Evolutionary conservation across 2,113 vertebrate genomes (phyloP), one percentile per base, ranked within the genome.

Genomic region (Paralichthys olivaceus): DNA sequence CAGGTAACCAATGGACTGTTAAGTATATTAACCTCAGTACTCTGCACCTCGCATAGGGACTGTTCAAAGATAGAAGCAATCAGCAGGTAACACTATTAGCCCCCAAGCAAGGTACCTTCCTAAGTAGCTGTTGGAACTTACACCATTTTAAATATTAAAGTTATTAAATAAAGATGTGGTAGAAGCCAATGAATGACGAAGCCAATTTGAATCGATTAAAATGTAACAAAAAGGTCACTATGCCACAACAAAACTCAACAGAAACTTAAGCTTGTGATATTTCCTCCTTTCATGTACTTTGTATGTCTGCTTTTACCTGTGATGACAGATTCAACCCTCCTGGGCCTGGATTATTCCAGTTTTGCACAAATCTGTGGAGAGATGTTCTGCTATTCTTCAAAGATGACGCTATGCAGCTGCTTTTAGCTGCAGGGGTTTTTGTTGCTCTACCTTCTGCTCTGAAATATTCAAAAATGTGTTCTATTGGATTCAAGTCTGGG

Each of bases 371-470:
- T 53, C 49, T 53, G 20, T 53, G 49, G 49, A 53, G 49, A 53
- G 49, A 53, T 53, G 49, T 53, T 53, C 20, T 53, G 49, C 49
- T n/a, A 53, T 53, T 53, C 49, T 53, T 53, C 49, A 53, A 53
- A 53, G 49, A 53, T 53, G 49, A 22, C 19, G 6, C 49, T 53
- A 4, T 11, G n/a, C 49, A 22, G 49, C 49, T n/a, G 20, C 49
- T 22, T 6, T 53, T 53, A 20, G 49, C 49, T 53, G 49, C 19
- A 53, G 19, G 49, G 49, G 37, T 1, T 53, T 53, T 2, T 53
- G 49, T 53, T 53, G 49, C 49, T 22, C 49, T 53, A 53, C 49
- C 49, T 53, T n/a, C 20, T 53, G 49, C 19, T 53, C 20, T 53
- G 45, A 53, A 53, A 53, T 53, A 53, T 53, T n/a, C 6, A 53